Evolutionary conservation across 2,797 vertebrate species (phyloP).

Genomic region (Poeciliopsis paucimaculata): DNA sequence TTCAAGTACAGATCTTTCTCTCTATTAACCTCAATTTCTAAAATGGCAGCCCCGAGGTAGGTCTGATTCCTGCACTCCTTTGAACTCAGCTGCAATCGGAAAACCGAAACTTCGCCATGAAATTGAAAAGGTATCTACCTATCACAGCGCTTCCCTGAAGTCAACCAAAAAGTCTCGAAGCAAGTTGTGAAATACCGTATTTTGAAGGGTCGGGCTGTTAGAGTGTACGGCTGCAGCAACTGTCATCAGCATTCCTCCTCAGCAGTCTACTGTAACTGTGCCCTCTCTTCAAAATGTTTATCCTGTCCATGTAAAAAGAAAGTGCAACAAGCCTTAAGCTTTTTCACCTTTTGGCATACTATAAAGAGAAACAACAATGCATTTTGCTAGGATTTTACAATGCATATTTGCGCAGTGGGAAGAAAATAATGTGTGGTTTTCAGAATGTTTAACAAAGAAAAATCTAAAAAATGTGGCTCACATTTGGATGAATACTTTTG

Average conservation of each 20-base stretch:
- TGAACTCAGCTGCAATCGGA: conserved; percentile 68
- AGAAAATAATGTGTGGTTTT: background rate
- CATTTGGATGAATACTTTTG: background rate
- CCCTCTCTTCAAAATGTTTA: conserved; percentile 12
- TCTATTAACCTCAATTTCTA: conserved; percentile 68
- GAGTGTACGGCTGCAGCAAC: background rate
- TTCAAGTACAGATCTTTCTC: conserved; percentile 51
- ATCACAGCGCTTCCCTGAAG: conserved; percentile 57
- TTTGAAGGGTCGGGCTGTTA: conserved; percentile 6
- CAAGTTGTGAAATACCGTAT: conserved; percentile 39
- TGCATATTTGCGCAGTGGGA: background rate
- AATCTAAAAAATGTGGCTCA: background rate
- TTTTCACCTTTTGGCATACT: background rate
- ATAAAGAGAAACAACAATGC: background rate
- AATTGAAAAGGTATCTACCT: conserved; percentile 69
- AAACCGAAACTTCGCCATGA: conserved; percentile 51
- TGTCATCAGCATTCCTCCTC: conserved; percentile 5
- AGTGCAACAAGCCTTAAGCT: background rate
- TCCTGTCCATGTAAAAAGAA: background rate
- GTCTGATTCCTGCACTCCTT: conserved; percentile 60
- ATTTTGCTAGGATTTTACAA: background rate
- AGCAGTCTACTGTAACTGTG: background rate
- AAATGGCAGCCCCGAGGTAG: conserved; percentile 58
- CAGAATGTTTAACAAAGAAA: background rate
- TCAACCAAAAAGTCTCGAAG: conserved; percentile 26